These are phyloP conservation scores for Cryptoprocta ferox DNA, from an alignment of 2,797 vertebrate species.

Conservation along the genomic window DNA sequence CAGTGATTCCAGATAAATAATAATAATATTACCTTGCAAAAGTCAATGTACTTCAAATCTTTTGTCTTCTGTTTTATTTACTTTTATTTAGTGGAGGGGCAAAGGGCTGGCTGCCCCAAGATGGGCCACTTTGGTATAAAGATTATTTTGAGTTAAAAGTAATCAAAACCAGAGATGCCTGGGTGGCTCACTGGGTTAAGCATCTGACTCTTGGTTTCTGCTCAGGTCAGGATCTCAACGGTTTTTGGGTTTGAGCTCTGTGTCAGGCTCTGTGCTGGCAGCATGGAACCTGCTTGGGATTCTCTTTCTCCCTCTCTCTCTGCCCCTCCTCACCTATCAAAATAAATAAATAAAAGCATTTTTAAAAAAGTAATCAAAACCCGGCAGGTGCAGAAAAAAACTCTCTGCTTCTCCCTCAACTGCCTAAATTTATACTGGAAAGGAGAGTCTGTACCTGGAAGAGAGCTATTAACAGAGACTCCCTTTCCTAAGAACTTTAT, in stretches of 20 bases:
- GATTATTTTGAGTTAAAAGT: background rate
- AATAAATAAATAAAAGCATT: too few species aligned
- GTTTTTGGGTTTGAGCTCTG: too few species aligned
- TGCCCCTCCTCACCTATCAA: too few species aligned
- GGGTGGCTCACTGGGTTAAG: too few species aligned
- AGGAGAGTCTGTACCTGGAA: background rate
- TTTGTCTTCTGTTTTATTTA: background rate
- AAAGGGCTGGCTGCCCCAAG: background rate
- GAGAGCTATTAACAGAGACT: background rate
- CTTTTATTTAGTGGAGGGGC: background rate
- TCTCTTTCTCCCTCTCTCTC: too few species aligned
- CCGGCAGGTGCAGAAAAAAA: background rate
- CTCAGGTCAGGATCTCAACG: too few species aligned
- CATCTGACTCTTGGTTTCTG: too few species aligned
- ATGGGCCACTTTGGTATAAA: background rate
- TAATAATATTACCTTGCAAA: background rate
- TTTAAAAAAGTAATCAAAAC: background rate
- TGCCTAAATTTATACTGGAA: background rate
- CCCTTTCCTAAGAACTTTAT: background rate
- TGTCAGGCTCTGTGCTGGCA: too few species aligned
- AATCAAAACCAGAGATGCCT: background rate
- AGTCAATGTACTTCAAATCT: background rate
- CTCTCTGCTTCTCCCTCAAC: background rate
- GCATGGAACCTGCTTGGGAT: too few species aligned
- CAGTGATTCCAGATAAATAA: background rate